These are phyloP conservation scores for Lepidurus packardi DNA, from an alignment of 1,140 invertebrate genomes.

Conservation along the genomic window DNA sequence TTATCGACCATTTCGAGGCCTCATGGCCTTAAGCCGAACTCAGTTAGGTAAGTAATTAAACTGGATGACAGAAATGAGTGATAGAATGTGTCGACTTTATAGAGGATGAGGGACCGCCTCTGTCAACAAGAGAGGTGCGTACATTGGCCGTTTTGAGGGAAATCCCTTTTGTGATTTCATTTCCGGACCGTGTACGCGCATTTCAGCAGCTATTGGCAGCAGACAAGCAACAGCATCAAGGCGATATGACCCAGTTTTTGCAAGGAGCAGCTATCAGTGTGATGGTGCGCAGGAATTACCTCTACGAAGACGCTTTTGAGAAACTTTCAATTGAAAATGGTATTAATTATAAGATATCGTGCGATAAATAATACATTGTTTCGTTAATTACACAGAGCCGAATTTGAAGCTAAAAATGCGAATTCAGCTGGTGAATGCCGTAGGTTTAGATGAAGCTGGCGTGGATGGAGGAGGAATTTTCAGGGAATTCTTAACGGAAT, in stretches of 20 bases:
- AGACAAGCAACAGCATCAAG: constrained; percentile 68
- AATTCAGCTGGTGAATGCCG: constrained; percentile 82
- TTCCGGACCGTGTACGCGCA: constrained; percentile 78
- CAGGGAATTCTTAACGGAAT: constrained; percentile 82
- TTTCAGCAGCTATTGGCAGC: constrained; percentile 67
- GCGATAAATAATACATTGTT: constrained; percentile 27
- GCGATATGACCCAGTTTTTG: constrained; percentile 63
- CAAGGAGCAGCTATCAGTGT: constrained; percentile 70
- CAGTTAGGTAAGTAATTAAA: constrained; percentile 28
- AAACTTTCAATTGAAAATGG: constrained; percentile 85
- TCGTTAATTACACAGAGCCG: constrained; percentile 57
- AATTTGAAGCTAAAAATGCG: constrained; percentile 77
- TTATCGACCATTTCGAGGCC: constrained; percentile 28
- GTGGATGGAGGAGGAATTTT: constrained; percentile 92
- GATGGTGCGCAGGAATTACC: constrained; percentile 76
- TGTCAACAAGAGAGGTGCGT: constrained; percentile 76
- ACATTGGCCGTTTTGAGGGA: constrained; percentile 81
- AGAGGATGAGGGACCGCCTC: constrained; percentile 65
- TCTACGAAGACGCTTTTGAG: constrained; percentile 96
- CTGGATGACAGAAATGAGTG: background rate
- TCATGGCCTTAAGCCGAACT: constrained; percentile 25
- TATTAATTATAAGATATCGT: constrained; percentile 41
- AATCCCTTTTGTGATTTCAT: constrained; percentile 88
- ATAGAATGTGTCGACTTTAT: constrained; percentile 29
- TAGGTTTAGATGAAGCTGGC: constrained; percentile 87